phyloP scores from a whole-genome alignment of 2,113 vertebrate species.

The Carassius auratus region DNA sequence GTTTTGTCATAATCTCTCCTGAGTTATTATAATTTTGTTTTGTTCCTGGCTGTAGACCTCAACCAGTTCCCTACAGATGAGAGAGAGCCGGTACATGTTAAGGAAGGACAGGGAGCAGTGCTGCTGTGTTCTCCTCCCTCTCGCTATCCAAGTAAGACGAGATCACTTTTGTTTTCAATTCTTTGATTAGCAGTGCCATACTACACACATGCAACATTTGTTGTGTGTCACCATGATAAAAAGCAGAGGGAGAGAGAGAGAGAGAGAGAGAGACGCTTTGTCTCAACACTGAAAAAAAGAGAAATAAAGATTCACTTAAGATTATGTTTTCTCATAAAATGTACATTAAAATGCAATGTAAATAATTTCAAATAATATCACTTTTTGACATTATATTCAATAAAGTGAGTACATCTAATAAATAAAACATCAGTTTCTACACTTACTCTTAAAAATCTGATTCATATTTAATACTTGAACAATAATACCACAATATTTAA shows the following conservation, averaged over 20 bases:
- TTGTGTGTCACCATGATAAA: background rate
- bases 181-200: background rate
- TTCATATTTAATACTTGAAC: too few relatives aligned
- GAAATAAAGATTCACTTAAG: too few relatives aligned
- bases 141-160: constrained; percentile 84
- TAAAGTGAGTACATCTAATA: background rate
- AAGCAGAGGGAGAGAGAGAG: too few relatives aligned
- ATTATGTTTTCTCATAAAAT: background rate
- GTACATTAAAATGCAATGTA: background rate
- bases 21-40: background rate
- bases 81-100: constrained; percentile 84
- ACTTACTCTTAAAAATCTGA: too few relatives aligned
- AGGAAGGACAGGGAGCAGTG: constrained; percentile 90
- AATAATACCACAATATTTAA: too few relatives aligned
- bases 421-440: background rate
- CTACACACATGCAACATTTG: background rate
- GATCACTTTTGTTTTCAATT: background rate
- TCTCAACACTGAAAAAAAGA: too few relatives aligned
- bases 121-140: constrained; percentile 90
- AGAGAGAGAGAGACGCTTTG: background rate
- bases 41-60: constrained; percentile 78
- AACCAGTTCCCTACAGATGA: constrained; percentile 93
- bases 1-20: background rate
- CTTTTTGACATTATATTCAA: background rate
- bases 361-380: background rate